Base-by-base conservation (phyloP, 2,797 vertebrate species). In the Sciurus vulgaris region DNA sequence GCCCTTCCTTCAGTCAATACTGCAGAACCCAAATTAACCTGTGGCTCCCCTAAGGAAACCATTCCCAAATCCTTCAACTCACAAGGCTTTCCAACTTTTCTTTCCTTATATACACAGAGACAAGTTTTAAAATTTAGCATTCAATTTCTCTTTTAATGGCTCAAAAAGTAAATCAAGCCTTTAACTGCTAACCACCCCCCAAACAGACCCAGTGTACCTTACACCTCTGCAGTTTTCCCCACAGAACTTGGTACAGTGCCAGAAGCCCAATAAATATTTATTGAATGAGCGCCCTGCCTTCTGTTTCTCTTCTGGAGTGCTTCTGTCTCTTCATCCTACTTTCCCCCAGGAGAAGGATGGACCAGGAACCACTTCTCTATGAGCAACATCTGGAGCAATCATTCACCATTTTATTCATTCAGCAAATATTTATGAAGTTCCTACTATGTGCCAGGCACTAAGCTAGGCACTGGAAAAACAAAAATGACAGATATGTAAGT, bases 1-100 rank as follows among this genome's bases (percentile, higher is more conserved):
- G 78, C 86, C 63, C 54, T 61, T 93, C 92, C 86, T 91, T 94
- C 63, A n/a, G 93, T 89, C 84, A 86, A 47, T 56, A 77, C 18
- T 72, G 41, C 44, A 9, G 13, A 93, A 30, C 77, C 89, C 87
- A 86, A 33, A 74, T 87, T 85, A 92, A 92, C 51, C 13, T 61
- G 44, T 18, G 79, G 61, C 44, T 95, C 63, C 76, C 26, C 51
- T 63, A 26, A 26, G 17, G n/a, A 92, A 74, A 54, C 33, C 63
- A 73, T 81, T 13, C 20, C 86, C 87, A 63, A 6, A 59, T 84
- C 65, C 35, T 86, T 79, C 72, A 72, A 24, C 35, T 47, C 69
- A 69, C 6, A 51, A 22, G 12, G 26, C 54, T 86, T 91, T 84
- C 83, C 49, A 28, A 41, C 26, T 92, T 90, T 77, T 38, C 73